phyloP scores from a whole-genome alignment of 2,797 vertebrate genomes.

The Sciurus vulgaris region DNA sequence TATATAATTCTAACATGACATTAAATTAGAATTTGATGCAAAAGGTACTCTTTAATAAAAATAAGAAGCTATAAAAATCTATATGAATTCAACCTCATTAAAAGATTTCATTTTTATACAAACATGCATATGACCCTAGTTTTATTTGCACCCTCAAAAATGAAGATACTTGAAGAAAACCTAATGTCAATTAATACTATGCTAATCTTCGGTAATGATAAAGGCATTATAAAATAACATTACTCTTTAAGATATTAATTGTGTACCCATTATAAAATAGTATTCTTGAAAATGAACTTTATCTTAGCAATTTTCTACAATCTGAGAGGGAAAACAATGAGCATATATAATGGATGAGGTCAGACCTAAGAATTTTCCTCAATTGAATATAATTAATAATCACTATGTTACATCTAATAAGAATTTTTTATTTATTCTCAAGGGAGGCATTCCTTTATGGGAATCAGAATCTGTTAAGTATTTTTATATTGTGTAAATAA shows the following conservation, averaged over 20 bases:
- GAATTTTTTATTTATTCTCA: constrained; percentile 2
- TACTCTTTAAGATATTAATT: constrained; percentile 19
- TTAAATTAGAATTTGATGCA: background rate
- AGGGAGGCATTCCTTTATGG: background rate
- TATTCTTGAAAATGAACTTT: constrained; percentile 2
- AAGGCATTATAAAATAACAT: constrained; percentile 15
- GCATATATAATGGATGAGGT: background rate
- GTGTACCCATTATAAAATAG: background rate
- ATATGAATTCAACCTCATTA: constrained; percentile 18
- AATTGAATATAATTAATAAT: background rate
- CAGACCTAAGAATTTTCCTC: background rate
- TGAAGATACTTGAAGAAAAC: constrained; percentile 8
- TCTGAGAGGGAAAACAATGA: background rate
- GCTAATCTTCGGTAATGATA: background rate
- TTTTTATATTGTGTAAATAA: background rate
- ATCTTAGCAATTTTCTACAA: background rate
- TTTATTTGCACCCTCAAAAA: background rate
- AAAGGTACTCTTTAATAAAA: constrained; percentile 37
- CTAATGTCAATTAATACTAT: background rate
- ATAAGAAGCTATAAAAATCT: constrained; percentile 29
- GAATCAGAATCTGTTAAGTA: background rate
- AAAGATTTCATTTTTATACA: constrained; percentile 30
- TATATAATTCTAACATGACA: background rate
- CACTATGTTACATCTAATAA: background rate
- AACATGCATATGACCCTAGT: background rate